Base-by-base conservation (phyloP, 2,888 invertebrate species). In the Azorinus chamasolen region DNA sequence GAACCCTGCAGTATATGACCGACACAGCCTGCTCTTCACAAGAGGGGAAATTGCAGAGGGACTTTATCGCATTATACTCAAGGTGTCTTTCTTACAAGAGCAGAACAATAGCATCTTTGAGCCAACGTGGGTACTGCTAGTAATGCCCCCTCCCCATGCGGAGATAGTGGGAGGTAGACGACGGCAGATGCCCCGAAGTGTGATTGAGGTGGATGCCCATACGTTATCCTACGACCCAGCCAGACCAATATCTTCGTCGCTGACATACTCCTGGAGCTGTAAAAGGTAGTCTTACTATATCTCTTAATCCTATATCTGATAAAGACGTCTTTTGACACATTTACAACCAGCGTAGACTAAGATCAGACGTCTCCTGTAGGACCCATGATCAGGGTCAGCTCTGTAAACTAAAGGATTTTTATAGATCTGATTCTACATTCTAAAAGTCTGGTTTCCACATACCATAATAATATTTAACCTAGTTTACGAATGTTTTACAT, bases 211-310 rank as follows among this genome's bases (percentile, higher is more conserved):
- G 25, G 81, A 85, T 70, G 85, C 78, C 0, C 62, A 46, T 0
- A 62, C 68, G 6, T 57, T 76, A 24, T 84, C 83, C 0, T 85
- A 78, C 41, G 83, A 85, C 55, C 71, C 71, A 4, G 85, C 73
- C 1, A 51, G 41, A n/a, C 48, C 63, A 6, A 41, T 69, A 25
- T 4, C 22, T 4, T 20, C 20, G n/a, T 32, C 32, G 1, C 39
- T 75, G 20, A n/a, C 48, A 3, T 75, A 63, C 24, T 43, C 53
- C 12, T 69, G 69, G 74, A 43, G 18, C 10, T 68, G 72, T 61
- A 20, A 59, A 37, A 57, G 72, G 68, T 77, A 45, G 8, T n/a
- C n/a, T n/a, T n/a, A n/a, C n/a, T n/a, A n/a, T n/a, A n/a, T n/a
- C n/a, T n/a, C n/a, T n/a, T n/a, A n/a, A n/a, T n/a, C n/a, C n/a